phyloP scores from a whole-genome alignment of 2,888 invertebrate genomes.

The Euspilapteryx auroguttella region DNA sequence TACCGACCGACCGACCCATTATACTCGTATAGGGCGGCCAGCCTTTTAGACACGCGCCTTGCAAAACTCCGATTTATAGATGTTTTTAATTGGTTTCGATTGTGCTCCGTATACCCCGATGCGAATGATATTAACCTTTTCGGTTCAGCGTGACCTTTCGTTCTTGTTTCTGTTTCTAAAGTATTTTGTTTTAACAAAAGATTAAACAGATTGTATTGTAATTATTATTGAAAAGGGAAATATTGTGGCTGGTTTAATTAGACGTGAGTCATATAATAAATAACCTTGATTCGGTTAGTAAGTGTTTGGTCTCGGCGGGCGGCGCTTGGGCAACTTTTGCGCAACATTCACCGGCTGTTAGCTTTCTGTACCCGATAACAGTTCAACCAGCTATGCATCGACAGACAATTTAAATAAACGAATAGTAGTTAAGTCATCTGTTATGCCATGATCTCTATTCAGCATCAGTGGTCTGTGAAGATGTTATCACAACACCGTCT shows the following conservation, averaged over 20 bases:
- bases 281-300: constrained; percentile 25
- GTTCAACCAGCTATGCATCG: not conserved
- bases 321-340: constrained; percentile 22
- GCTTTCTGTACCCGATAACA: constrained; percentile 18
- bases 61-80: constrained; percentile 17
- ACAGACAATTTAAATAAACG: not conserved
- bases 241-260: constrained; percentile 9
- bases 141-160: constrained; percentile 7
- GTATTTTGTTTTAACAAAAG: no score
- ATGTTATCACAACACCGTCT: no score
- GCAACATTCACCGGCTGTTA: constrained; percentile 15
- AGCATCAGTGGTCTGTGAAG: not conserved
- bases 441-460: not conserved
- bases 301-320: constrained; percentile 14
- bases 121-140: constrained; percentile 17
- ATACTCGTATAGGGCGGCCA: constrained; percentile 7
- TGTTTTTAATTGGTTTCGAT: constrained; percentile 30
- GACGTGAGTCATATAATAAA: constrained; percentile 19
- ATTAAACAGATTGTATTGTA: no score
- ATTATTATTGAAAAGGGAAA: no score
- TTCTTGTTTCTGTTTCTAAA: constrained; percentile 1
- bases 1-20: constrained; percentile 11
- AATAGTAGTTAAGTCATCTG: not conserved
- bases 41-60: constrained; percentile 12
- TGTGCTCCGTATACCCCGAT: constrained; percentile 11